These are phyloP conservation scores for Naso thynnoides DNA, from an alignment of 2,797 vertebrate genomes.

Conservation along the genomic window DNA sequence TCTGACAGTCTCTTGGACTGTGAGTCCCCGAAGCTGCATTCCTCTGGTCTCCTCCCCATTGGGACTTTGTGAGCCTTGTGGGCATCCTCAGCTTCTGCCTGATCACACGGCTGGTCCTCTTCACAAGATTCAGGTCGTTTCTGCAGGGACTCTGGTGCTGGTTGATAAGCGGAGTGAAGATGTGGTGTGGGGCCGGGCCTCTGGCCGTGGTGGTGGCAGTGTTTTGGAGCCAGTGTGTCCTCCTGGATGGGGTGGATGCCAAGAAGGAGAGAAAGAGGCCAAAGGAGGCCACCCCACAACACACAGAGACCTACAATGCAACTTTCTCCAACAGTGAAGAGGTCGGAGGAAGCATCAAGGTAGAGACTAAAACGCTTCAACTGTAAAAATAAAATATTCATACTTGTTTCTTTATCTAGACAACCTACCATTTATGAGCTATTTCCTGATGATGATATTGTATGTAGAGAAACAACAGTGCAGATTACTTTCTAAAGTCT, in stretches of 20 bases:
- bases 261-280: constrained; percentile 88
- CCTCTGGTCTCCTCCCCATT: constrained; percentile 51
- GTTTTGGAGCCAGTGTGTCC: constrained; percentile 88
- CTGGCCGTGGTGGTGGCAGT: constrained; percentile 84
- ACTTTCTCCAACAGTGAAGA: constrained; percentile 91
- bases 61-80: constrained; percentile 47
- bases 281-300: constrained; percentile 85
- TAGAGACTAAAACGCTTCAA: constrained; percentile 31
- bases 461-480: background rate
- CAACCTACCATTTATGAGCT: background rate
- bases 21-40: constrained; percentile 71
- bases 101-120: constrained; percentile 24
- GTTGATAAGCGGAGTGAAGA: constrained; percentile 74
- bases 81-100: constrained; percentile 51
- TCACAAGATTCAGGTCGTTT: constrained; percentile 40
- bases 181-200: constrained; percentile 87
- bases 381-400: background rate
- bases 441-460: background rate
- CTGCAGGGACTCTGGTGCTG: constrained; percentile 44
- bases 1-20: constrained; percentile 70
- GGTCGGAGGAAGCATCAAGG: constrained; percentile 80
- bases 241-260: constrained; percentile 82
- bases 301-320: constrained; percentile 87
- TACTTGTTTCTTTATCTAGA: background rate
- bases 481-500: constrained; percentile 7